Evolutionary conservation across 2,113 vertebrate species (phyloP), one percentile per base, ranked within the genome.

Genomic region (Vulpes vulpes): DNA sequence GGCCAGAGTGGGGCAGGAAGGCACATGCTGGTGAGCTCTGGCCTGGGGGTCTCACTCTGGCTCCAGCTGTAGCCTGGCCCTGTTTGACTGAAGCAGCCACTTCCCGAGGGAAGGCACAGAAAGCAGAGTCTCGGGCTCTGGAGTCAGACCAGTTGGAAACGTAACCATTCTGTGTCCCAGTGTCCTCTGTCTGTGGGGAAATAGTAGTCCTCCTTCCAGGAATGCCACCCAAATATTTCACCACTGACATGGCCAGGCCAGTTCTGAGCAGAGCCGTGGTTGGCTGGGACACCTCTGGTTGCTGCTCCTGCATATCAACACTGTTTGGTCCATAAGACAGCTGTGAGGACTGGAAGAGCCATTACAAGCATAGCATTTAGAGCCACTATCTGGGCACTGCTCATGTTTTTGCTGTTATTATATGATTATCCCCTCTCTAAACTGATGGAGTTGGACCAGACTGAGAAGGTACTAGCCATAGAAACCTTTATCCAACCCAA

Each of bases 1-100:
- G 27, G 8, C 4, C 51, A 19, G 23, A 74, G 81, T 4, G 4
- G 83, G 16, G 27, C 27, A 3, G 51, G 94, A 57, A 55, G 27
- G 11, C n/a, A 0, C 10, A 11, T 32, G 7, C 30, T 49, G 8
- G 22, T 0, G 0, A 32, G 25, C 73, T 43, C 8, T 2, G 5
- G 10, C 60, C 11, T 4, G 30, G 27, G 15, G 1, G 12, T 15
- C 55, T 71, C 49, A 17, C 16, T 74, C 27, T 8, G 1, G 59
- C 22, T 49, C 32, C 0, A 7, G 59, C 32, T 38, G 32, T 0
- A 2, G 27, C 69, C 51, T 0, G 32, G 23, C 49, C 94, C 35
- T 59, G 11, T 93, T 49, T 51, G 23, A 30, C 15, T 17, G 62
- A 17, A 69, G 8, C 3, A 6, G 57, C 43, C 2, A 7, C 38